A percentile compares a stretch with the other conserved stretches of the same genome.
phyloP scores from a whole-genome alignment of 2,113 vertebrate species.

The Crocuta crocuta region DNA sequence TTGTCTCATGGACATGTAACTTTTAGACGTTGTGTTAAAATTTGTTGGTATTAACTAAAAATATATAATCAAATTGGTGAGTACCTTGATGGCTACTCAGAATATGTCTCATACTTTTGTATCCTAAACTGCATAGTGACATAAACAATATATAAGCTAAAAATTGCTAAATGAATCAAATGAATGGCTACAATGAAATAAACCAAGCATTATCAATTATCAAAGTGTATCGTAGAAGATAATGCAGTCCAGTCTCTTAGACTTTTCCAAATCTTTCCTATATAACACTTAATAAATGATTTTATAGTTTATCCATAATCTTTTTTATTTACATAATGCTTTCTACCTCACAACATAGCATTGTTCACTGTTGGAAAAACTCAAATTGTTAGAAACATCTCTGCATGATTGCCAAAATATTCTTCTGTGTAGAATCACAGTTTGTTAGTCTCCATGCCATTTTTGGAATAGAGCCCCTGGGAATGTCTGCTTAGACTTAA shows the following conservation, averaged over 20 bases:
- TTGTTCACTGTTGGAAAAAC: conserved; percentile 5
- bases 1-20: not conserved
- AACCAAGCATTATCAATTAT: not conserved
- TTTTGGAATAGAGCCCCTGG: not conserved
- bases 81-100: not conserved
- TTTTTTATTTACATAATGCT: not conserved
- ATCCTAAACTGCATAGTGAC: not conserved
- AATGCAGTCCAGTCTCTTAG: not conserved
- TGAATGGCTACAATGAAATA: not conserved
- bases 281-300: not conserved
- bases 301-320: not conserved
- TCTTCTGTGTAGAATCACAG: not conserved
- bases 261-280: not conserved
- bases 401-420: not conserved
- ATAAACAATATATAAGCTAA: not conserved
- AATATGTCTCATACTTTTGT: not conserved
- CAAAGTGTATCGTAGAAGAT: not conserved
- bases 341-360: not conserved
- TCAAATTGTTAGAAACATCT: not conserved
- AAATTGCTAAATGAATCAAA: not conserved
- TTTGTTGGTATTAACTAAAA: conserved; percentile 1
- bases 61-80: not conserved
- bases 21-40: not conserved
- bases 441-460: not conserved
- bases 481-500: not conserved